These are phyloP conservation scores for Cyanistes caeruleus DNA, from an alignment of 2,113 vertebrate genomes.

Conservation along the genomic window DNA sequence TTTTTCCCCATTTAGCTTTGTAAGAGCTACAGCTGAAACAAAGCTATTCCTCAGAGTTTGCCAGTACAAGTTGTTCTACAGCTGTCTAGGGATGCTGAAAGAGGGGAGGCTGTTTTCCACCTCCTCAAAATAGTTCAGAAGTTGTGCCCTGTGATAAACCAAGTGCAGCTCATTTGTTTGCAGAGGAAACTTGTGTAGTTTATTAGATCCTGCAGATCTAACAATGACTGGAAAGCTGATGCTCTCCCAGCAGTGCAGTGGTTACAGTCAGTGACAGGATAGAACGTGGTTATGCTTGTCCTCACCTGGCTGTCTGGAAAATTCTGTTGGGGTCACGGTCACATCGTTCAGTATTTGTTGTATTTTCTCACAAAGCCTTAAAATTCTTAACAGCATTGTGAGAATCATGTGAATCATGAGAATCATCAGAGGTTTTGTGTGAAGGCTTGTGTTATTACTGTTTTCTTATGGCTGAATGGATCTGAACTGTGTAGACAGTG, in stretches of 20 bases:
- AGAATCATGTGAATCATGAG: not conserved
- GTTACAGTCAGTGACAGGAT: not conserved
- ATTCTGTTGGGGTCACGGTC: not conserved
- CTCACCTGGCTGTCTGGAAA: not conserved
- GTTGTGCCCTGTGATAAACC: not conserved
- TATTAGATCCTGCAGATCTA: not conserved
- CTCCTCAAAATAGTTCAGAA: not conserved
- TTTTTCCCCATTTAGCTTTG: not conserved
- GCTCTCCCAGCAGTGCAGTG: not conserved
- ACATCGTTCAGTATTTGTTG: rapidly evolving
- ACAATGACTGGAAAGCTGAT: not conserved
- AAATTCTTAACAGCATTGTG: not conserved
- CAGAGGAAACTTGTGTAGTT: not conserved
- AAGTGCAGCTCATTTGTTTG: not conserved
- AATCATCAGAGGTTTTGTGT: not conserved
- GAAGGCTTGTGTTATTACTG: not conserved
- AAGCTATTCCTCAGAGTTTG: not conserved
- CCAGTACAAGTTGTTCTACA: constrained; percentile 36
- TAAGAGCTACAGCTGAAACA: not conserved
- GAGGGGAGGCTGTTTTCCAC: not conserved
- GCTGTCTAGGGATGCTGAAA: not conserved
- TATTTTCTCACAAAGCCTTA: not conserved
- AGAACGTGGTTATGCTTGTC: not conserved
- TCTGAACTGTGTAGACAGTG: not conserved
- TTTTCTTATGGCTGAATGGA: not conserved